Evolutionary conservation across 1,140 invertebrate genomes (phyloP).

Genomic region (Hesperophylax magnus): DNA sequence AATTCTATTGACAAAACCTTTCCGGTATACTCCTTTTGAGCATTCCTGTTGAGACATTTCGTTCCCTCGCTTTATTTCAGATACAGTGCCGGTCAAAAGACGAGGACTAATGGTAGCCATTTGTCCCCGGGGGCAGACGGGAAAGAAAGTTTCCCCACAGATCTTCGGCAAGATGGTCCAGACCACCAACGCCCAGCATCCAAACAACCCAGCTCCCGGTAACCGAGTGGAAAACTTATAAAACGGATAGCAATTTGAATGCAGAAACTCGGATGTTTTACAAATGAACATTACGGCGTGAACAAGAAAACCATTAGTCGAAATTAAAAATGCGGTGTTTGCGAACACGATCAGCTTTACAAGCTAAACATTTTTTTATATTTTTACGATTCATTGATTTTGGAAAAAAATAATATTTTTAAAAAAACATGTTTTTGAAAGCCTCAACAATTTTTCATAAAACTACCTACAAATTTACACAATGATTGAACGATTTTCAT

Average conservation of each 20-base stretch:
- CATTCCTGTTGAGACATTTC: constrained; percentile 25
- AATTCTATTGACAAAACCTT: no score
- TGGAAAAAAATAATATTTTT: no score
- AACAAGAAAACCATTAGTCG: no score
- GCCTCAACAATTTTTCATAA: no score
- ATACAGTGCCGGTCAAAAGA: constrained; percentile 43
- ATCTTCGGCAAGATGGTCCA: constrained; percentile 32
- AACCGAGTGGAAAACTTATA: constrained; percentile 1
- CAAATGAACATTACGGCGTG: neutral
- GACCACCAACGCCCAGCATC: neutral
- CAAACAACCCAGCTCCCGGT: neutral
- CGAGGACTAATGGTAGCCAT: constrained; percentile 51
- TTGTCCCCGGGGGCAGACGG: constrained; percentile 39
- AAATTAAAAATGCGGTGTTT: no score
- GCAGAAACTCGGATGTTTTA: neutral
- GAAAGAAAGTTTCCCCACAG: constrained; percentile 32
- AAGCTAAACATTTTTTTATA: no score
- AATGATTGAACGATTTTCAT: no score
- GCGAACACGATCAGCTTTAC: no score
- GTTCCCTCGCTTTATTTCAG: constrained; percentile 14
- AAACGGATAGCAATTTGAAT: neutral
- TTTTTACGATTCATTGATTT: no score
- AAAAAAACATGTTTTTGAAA: no score
- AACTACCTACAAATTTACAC: no score
- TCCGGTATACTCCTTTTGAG: neutral